Base-by-base conservation (phyloP, 2,888 invertebrate species). In the Andrena bicolor region DNA sequence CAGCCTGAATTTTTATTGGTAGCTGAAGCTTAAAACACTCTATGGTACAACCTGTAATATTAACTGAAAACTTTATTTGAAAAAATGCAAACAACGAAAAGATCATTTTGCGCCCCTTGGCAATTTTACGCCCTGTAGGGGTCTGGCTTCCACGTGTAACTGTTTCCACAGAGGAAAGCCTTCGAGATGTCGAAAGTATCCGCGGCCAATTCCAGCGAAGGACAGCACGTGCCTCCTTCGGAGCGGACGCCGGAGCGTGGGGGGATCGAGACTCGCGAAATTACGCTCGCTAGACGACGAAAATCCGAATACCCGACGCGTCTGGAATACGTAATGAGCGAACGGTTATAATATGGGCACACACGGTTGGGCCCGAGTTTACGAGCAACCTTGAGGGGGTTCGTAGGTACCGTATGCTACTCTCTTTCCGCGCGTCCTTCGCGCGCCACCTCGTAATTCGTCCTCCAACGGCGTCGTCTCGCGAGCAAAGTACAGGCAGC, bases 311-410 rank as follows among this genome's bases (percentile, higher is more conserved):
- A 73, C 28, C 41, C 20, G 56, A 56, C 69, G 48, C 53, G 70
- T 61, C 60, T 61, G 41, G 83, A 77, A 83, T 83, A 83, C 66
- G 70, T 70, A 69, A 83, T 61, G 76, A 73, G 53, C 53, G 76
- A 63, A 77, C 71, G 80, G 70, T 85, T 73, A 69, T 75, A 80
- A 87, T 79, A 78, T 79, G 78, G 78, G 53, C 58, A 53, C 49
- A 13, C 68, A 35, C 74, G 53, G 65, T 61, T 77, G 76, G 53
- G 63, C 16, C 69, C 78, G 89, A 87, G 85, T 88, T 88, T 88
- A 88, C 83, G 88, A 89, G 88, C 86, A 85, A 75, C 89, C 88
- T 88, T 89, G 87, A 72, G 84, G 69, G 63, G 82, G 80, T 85
- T 86, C 79, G 83, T 71, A 77, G 79, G 85, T 85, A 87, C 89